Evolutionary conservation across 2,113 vertebrate genomes (phyloP), one percentile per base, ranked within the genome.

Genomic region (Alligator mississippiensis): DNA sequence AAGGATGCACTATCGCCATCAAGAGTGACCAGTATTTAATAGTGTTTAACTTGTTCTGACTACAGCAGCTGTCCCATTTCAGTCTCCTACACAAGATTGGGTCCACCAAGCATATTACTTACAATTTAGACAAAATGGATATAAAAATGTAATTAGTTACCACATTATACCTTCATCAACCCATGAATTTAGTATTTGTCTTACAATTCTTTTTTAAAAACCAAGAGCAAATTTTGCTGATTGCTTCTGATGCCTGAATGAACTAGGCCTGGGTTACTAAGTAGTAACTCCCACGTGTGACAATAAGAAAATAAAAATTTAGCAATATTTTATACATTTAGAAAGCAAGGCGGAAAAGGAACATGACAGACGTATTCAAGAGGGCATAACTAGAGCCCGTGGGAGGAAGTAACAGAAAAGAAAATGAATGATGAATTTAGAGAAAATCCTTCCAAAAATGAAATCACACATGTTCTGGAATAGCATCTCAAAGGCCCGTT

Each of bases 11-110:
- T 85, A 92, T 9, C 28, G 57, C 60, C 84, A 89, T 68, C 47
- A 85, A 62, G 82, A 85, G 75, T 54, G 15, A 89, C 47, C 80
- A 38, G 59, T 87, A 90, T 80, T 92, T 76, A 90, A 93, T 72
- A 21, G 86, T 83, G 70, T 78, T 84, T 77, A 90, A 80, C 63
- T 34, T 91, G 17, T 77, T 76, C 76, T 81, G 75, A 87, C 34
- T 63, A 54, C 15, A 85, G 89, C 59, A 80, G 68, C 34, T 80
- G 61, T 76, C 82, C 28, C 2, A 0, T 24, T 70, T 75, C 18
- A 61, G 30, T 21, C 87, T 30, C 30, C 74, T 66, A 64, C 47
- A 28, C 55, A 82, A 70, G 90, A 84, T n/a, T 4, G 0, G 21
- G 21, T 57, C 77, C 90, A 64, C 59, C 75, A 60, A 79, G 74